Evolutionary conservation across 1,140 invertebrate species (phyloP).

Genomic region (Branchinecta lindahli): DNA sequence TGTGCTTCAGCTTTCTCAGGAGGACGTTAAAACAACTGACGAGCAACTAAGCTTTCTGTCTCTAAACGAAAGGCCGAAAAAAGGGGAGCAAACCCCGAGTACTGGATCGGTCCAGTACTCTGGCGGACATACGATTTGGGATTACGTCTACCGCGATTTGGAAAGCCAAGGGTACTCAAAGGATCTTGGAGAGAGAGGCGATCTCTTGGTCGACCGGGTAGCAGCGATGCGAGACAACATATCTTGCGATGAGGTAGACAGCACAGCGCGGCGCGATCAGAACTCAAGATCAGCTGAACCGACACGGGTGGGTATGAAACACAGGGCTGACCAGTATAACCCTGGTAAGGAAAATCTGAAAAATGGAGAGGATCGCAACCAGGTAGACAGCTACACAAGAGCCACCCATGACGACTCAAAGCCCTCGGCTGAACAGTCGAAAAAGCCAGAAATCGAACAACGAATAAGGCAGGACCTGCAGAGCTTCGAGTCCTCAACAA

Average conservation of each 20-base stretch:
- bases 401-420: too few species aligned
- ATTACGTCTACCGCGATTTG: constrained; percentile 57
- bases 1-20: background rate
- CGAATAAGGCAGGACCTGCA: too few species aligned
- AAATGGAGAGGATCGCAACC: too few species aligned
- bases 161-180: constrained; percentile 54
- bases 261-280: background rate
- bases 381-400: too few species aligned
- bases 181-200: constrained; percentile 43
- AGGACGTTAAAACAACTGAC: background rate
- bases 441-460: too few species aligned
- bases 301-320: too few species aligned
- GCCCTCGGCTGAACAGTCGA: too few species aligned
- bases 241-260: background rate
- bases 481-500: too few species aligned
- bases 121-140: constrained; percentile 35
- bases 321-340: too few species aligned
- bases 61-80: background rate
- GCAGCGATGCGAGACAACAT: constrained; percentile 6
- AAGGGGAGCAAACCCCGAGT: background rate
- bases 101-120: background rate
- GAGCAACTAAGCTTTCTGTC: background rate
- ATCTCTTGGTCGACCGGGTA: constrained; percentile 33
- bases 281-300: too few species aligned
- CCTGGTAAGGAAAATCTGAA: too few species aligned